Evolutionary conservation across 2,797 vertebrate genomes (phyloP), one percentile per base, ranked within the genome.

Genomic region (Enteromius trimaculatus): DNA sequence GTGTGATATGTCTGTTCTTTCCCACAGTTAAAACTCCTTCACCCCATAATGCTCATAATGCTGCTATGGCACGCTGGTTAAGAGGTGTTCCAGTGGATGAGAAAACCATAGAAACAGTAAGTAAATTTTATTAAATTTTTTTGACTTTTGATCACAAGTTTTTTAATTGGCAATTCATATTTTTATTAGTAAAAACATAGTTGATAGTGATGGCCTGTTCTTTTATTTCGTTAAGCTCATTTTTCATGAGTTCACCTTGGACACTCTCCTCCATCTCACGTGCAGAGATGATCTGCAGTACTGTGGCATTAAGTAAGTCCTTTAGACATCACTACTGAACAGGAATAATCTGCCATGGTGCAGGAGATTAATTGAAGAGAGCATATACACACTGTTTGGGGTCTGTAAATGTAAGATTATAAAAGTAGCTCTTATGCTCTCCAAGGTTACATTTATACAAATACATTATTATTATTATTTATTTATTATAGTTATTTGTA

Each of bases 211-310:
- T 64, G 37, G 1, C 10, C 13, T 87, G 64, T 88, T 55, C 17
- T 39, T 49, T 80, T 17, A 77, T 23, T 81, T 58, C 76, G 84
- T 87, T 1, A 84, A 98, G 97, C 85, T 98, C 81, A 70, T 96
- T 70, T 86, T 84, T 72, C 96, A 97, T 1, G 88, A 91, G 66
- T 98, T 97, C 93, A 96, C 94, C 69, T 93, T 97, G 89, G 93
- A 92, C 31, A 89, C 90, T 87, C 93, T 98, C 81, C 91, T 97
- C 80, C 82, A 80, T 84, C 88, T 91, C 66, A 95, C 95, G 87
- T 95, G 93, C 77, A 93, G 91, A 80, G 96, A 98, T 0, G 97
- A 97, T 86, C 92, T 97, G 85, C 91, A 91, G 84, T 97, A 97
- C 83, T 94, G 93, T 66, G 90, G 87, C 70, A 94, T 97, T 90